Conservation (phyloP, 1,140 invertebrate species). For the Pseudomyrmex dendroicus region DNA sequence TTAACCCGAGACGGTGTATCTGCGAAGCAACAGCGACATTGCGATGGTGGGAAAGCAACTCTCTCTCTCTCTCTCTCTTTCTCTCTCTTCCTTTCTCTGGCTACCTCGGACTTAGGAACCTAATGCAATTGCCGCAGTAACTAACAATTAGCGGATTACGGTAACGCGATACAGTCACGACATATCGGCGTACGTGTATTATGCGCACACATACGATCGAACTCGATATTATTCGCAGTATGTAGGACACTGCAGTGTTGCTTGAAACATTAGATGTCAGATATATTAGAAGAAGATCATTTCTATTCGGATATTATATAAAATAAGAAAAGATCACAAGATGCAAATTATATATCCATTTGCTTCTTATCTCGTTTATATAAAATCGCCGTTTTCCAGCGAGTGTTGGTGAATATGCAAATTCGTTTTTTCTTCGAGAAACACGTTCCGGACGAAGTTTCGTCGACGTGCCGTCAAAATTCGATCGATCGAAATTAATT, state of each 20-base stretch:
- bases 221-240: slow-evolving; percentile 32
- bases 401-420: neutral
- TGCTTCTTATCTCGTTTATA: too few species aligned
- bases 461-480: neutral
- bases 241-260: slow-evolving; percentile 22
- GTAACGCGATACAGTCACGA: slow-evolving; percentile 59
- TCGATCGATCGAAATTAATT: slow-evolving; percentile 50
- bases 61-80: too few species aligned
- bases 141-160: slow-evolving; percentile 75
- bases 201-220: neutral
- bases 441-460: neutral
- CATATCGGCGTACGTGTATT: slow-evolving; percentile 11
- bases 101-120: slow-evolving; percentile 68
- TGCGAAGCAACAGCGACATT: slow-evolving; percentile 35
- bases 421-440: neutral
- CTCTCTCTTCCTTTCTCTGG: neutral
- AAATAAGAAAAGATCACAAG: neutral
- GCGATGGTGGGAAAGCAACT: slow-evolving; percentile 28
- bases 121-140: slow-evolving; percentile 74
- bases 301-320: neutral
- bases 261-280: neutral
- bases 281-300: neutral
- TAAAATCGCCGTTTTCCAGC: neutral
- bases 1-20: slow-evolving; percentile 49
- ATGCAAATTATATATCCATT: too few species aligned